Percentiles rank a stretch among this genome's conserved stretches.
phyloP scores from a whole-genome alignment of 2,888 invertebrate genomes.

The Anorthoa munda region DNA sequence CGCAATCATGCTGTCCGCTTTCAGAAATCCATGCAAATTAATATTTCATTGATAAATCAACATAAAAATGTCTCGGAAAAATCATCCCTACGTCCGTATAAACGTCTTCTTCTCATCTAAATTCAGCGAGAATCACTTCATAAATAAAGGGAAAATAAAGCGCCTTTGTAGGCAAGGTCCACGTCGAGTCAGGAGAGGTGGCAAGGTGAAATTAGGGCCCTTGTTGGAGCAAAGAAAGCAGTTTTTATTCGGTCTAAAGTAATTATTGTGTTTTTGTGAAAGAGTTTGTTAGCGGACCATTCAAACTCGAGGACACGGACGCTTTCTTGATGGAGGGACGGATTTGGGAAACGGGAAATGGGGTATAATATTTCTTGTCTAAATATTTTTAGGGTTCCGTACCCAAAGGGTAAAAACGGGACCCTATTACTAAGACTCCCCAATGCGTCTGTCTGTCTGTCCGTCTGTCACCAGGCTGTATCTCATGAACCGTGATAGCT shows the following conservation, averaged over 20 bases:
- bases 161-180: slow-evolving; percentile 62
- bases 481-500: too few species aligned
- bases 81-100: slow-evolving; percentile 16
- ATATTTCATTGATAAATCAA: slow-evolving; percentile 15
- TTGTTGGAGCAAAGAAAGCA: slow-evolving; percentile 85
- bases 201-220: slow-evolving; percentile 86
- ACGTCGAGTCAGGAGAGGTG: slow-evolving; percentile 73
- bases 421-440: too few species aligned
- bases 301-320: slow-evolving; percentile 83
- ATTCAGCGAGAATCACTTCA: slow-evolving; percentile 52
- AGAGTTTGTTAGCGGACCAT: slow-evolving; percentile 91
- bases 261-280: slow-evolving; percentile 91
- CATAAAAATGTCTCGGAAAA: slow-evolving; percentile 13
- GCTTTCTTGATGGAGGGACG: slow-evolving; percentile 76
- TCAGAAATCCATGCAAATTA: not conserved
- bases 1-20: too few species aligned
- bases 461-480: too few species aligned
- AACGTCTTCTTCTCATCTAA: slow-evolving; percentile 25
- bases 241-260: slow-evolving; percentile 90
- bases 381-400: too few species aligned
- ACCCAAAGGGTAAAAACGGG: too few species aligned
- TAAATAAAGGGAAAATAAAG: slow-evolving; percentile 65
- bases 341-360: slow-evolving; percentile 60
- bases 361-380: too few species aligned
- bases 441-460: too few species aligned